A percentile compares a stretch with the other conserved stretches of the same genome.
Conservation (phyloP, 2,888 invertebrate genomes). For the Muschampia staudingeri region DNA sequence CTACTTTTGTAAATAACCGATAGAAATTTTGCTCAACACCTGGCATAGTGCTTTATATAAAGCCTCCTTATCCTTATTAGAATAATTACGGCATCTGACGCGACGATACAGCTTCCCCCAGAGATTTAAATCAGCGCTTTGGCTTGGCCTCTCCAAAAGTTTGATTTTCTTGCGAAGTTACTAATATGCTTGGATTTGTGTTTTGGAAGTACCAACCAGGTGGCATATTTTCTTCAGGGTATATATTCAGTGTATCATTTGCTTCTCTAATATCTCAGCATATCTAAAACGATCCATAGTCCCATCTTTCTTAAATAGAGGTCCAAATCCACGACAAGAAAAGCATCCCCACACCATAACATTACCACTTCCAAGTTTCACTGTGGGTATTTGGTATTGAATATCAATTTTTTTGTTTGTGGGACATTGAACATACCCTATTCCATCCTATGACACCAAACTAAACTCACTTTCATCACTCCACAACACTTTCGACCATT, state of each 20-base stretch:
- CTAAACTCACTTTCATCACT: too few species aligned
- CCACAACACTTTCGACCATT: too few species aligned
- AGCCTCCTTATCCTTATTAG: background rate
- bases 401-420: too few species aligned
- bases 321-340: background rate
- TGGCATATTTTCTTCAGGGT: background rate
- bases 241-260: background rate
- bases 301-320: conserved; percentile 7
- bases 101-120: background rate
- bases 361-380: background rate
- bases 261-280: background rate
- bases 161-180: background rate
- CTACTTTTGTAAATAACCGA: background rate
- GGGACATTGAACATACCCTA: too few species aligned
- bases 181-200: conserved; percentile 3
- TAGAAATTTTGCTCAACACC: background rate
- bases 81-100: background rate
- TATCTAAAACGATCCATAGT: background rate
- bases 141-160: conserved; percentile 11
- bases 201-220: conserved; percentile 7
- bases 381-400: too few species aligned
- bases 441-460: too few species aligned
- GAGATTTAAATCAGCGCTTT: conserved; percentile 12
- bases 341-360: background rate
- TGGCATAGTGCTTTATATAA: background rate